A percentile compares a stretch with the other conserved stretches of the same genome.
These are phyloP conservation scores for Hoplostethus atlanticus DNA, from an alignment of 2,797 vertebrate species.

Conservation along the genomic window DNA sequence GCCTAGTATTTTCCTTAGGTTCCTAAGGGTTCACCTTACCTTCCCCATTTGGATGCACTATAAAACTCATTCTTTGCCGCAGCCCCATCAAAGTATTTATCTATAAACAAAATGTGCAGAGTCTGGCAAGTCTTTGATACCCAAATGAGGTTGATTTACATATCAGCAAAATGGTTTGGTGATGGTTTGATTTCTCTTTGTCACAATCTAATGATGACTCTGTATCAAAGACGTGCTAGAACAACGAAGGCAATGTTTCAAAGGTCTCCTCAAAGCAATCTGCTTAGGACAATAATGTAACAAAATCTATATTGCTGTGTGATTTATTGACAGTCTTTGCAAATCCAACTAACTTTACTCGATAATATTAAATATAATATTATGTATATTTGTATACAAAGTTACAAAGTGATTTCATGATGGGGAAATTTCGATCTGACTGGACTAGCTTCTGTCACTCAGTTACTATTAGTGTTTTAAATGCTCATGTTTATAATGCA, in stretches of 20 bases:
- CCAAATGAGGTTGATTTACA: constrained; percentile 77
- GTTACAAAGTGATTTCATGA: too few species aligned
- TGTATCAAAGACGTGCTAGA: constrained; percentile 72
- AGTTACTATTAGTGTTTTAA: too few species aligned
- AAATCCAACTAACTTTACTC: too few species aligned
- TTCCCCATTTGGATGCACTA: constrained; percentile 74
- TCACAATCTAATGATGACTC: constrained; percentile 70
- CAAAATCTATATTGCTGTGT: too few species aligned
- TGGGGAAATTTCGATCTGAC: too few species aligned
- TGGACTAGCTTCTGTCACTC: too few species aligned
- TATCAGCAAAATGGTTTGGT: constrained; percentile 77
- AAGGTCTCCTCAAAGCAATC: constrained; percentile 10
- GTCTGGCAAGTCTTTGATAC: constrained; percentile 71
- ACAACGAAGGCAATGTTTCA: constrained; percentile 38
- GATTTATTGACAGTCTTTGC: too few species aligned
- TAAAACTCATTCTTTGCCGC: constrained; percentile 53
- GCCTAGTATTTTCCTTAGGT: too few species aligned
- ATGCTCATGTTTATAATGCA: too few species aligned
- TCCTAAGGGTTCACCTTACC: constrained; percentile 54
- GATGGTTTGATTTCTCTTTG: constrained; percentile 77
- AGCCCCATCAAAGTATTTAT: constrained; percentile 77
- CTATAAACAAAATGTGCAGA: constrained; percentile 77
- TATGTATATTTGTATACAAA: too few species aligned
- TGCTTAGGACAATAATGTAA: background rate
- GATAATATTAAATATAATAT: too few species aligned